These are phyloP conservation scores for Ostrea edulis DNA, from an alignment of 1,140 invertebrate species.

Conservation along the genomic window DNA sequence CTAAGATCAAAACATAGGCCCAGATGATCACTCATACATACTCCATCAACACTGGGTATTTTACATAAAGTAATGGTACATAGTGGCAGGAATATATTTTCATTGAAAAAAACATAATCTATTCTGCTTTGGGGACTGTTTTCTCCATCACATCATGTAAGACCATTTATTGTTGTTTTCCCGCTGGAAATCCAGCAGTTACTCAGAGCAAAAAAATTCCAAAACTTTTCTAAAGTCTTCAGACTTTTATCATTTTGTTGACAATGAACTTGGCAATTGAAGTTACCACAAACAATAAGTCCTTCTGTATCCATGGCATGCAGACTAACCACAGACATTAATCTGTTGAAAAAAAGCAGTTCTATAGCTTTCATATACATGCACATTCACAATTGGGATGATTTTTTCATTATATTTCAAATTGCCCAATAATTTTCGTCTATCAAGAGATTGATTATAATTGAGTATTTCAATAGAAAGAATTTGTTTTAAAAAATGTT, in stretches of 20 bases:
- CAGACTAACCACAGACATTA: background rate
- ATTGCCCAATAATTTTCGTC: background rate
- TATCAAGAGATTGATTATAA: background rate
- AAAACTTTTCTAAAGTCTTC: background rate
- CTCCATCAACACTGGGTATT: background rate
- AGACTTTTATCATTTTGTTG: background rate
- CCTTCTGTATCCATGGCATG: background rate
- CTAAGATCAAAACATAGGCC: background rate
- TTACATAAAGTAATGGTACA: background rate
- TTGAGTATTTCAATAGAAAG: background rate
- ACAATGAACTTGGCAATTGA: background rate
- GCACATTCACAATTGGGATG: background rate
- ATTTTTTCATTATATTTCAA: conserved; percentile 16
- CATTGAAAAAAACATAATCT: background rate
- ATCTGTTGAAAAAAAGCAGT: conserved; percentile 9
- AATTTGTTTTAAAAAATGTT: background rate
- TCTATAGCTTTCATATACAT: background rate
- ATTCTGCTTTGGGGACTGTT: background rate
- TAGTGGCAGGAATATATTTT: background rate
- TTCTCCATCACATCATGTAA: background rate
- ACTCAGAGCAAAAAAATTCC: background rate
- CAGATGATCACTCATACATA: background rate
- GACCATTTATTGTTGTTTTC: background rate
- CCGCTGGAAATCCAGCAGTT: background rate
- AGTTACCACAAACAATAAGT: too few species aligned